Percentiles rank a stretch among this genome's conserved stretches.
These are phyloP conservation scores for Gopherus flavomarginatus DNA, from an alignment of 2,113 vertebrate genomes.

Conservation along the genomic window DNA sequence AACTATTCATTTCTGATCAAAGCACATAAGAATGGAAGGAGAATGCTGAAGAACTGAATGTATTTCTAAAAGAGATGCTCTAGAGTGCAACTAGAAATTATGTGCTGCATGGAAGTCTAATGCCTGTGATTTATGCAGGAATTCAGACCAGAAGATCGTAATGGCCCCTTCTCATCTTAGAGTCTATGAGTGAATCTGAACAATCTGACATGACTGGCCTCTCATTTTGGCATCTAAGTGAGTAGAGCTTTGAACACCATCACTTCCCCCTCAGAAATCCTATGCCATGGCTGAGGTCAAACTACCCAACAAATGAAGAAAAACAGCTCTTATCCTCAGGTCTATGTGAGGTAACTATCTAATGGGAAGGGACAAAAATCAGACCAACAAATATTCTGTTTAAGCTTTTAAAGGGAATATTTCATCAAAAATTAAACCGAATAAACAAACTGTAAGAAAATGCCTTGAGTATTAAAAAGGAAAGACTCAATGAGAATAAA, in stretches of 20 bases:
- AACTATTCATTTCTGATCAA: neutral
- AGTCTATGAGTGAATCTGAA: neutral
- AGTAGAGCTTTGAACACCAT: neutral
- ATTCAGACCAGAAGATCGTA: neutral
- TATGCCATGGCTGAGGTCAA: neutral
- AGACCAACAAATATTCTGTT: neutral
- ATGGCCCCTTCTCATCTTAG: neutral
- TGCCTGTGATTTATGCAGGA: neutral
- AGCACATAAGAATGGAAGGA: neutral
- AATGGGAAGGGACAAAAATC: neutral
- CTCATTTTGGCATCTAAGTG: neutral
- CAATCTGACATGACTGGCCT: neutral
- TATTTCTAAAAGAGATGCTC: neutral
- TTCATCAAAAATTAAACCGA: neutral
- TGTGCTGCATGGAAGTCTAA: neutral
- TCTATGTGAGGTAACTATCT: neutral
- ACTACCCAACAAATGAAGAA: neutral
- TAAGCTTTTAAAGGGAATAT: neutral
- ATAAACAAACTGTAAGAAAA: neutral
- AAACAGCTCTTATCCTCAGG: neutral
- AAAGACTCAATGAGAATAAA: neutral
- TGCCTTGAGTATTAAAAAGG: neutral
- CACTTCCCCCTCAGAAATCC: neutral
- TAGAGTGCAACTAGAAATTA: neutral
- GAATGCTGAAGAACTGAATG: neutral